Base-by-base conservation (phyloP, 2,888 invertebrate genomes). In the Pseudococcus viburni region DNA sequence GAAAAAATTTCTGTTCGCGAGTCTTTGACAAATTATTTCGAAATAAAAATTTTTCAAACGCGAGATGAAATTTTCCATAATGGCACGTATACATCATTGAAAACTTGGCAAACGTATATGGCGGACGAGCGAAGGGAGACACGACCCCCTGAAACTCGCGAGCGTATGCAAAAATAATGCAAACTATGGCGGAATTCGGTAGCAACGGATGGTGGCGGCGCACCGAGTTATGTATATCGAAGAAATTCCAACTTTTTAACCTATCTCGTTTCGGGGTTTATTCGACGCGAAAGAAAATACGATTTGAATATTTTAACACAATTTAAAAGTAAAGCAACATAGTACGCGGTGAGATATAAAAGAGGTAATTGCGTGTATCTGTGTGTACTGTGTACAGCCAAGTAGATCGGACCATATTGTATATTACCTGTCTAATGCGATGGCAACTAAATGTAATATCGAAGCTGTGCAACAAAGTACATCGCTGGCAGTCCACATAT, bases 401-500 rank as follows among this genome's bases (percentile, higher is more conserved):
- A 9, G 22, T 64, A 64, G 6, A 64, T 64, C 22, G 64, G 6
- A 64, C 22, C 19, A 33, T 73, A 39, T 73, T 12, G 33, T 39
- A 73, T 73, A 17, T 92, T 91, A 96, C 96, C 96, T 95, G 93
- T 96, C 96, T 89, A 95, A 93, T 89, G 96, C 96, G 90, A 96
- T 96, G 90, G 96, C 96, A 88, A 96, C 96, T 85, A 96, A 94
- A 92, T 96, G 96, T 89, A 96, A 93, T 90, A 96, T 96, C 86
- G 96, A 96, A 73, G 96, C 96, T 42, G 96, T 96, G 92, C 98
- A 98, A 92, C 97, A 97, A n/a, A 98, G 93, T 19, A 98, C 97
- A 92, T 98, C 98, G 89, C 96, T 96, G 55, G 96, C 96, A 48
- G 97, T 97, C 97, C 97, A 98, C 94, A 98, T 96, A 92, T 98